These are phyloP conservation scores for Leptatherina wallacei DNA, from an alignment of 2,797 vertebrate genomes.

Conservation along the genomic window DNA sequence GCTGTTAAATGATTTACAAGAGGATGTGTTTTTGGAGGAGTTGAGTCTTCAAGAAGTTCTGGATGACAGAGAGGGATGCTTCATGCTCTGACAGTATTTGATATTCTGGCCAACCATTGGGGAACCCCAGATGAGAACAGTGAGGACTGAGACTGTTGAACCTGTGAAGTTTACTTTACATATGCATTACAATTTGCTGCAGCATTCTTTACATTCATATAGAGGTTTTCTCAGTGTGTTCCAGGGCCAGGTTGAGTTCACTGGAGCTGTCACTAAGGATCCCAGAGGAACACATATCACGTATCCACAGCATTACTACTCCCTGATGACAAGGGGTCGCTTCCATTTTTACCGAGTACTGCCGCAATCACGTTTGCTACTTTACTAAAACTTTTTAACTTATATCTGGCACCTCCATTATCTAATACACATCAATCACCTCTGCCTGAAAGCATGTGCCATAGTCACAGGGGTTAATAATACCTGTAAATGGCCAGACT, in stretches of 20 bases:
- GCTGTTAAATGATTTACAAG: not conserved
- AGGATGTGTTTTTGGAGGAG: not conserved
- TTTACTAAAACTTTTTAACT: slow-evolving; percentile 9
- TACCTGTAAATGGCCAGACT: slow-evolving; percentile 16
- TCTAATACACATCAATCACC: slow-evolving; percentile 6
- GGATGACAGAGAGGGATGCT: not conserved
- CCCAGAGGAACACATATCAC: slow-evolving; percentile 5
- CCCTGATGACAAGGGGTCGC: slow-evolving; percentile 2
- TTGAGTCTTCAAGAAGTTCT: not conserved
- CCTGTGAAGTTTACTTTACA: not conserved
- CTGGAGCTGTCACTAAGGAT: slow-evolving; percentile 7
- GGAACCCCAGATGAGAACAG: not conserved
- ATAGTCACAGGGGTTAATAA: slow-evolving; percentile 20
- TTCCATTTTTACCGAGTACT: slow-evolving; percentile 7
- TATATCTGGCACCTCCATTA: slow-evolving; percentile 22
- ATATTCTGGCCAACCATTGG: not conserved
- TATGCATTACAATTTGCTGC: not conserved
- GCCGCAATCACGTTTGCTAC: slow-evolving; percentile 14
- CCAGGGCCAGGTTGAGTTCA: not conserved
- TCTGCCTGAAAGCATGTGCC: slow-evolving; percentile 24
- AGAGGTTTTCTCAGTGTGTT: not conserved
- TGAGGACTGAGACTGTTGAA: not conserved
- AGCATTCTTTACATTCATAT: not conserved
- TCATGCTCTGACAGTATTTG: slow-evolving; percentile 8
- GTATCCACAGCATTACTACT: slow-evolving; percentile 19